phyloP scores from a whole-genome alignment of 2,113 vertebrate species.

The Fulica atra region DNA sequence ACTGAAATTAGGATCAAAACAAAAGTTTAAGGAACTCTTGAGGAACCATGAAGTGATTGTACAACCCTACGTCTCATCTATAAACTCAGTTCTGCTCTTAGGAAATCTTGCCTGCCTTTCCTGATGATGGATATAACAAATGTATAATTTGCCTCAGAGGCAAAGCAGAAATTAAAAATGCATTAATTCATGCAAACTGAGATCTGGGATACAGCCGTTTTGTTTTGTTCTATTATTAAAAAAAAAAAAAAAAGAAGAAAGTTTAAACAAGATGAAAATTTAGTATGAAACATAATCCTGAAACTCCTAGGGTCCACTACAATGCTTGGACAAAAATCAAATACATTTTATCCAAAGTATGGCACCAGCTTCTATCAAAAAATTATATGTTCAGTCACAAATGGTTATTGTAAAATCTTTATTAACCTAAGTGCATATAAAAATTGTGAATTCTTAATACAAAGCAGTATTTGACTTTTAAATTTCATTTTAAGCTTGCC shows the following conservation, averaged over 20 bases:
- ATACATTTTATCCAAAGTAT: conserved; percentile 54
- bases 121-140: conserved; percentile 64
- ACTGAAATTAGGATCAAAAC: conserved; percentile 7
- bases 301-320: conserved; percentile 45
- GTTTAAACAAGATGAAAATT: conserved; percentile 59
- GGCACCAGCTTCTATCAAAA: conserved; percentile 71
- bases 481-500: conserved; percentile 90
- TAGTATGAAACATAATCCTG: conserved; percentile 31
- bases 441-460: conserved; percentile 85
- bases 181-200: conserved; percentile 55
- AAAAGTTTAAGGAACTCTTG: neutral
- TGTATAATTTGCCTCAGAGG: neutral
- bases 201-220: conserved; percentile 33
- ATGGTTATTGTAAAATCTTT: conserved; percentile 85
- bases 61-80: neutral
- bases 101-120: conserved; percentile 26
- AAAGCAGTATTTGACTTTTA: conserved; percentile 91
- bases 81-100: conserved; percentile 19
- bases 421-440: conserved; percentile 84
- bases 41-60: neutral
- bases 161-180: conserved; percentile 70
- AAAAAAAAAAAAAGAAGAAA: neutral
- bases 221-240: conserved; percentile 52
- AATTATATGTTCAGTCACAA: conserved; percentile 79
- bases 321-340: conserved; percentile 66